Evolutionary conservation across 92 coral and sea anemone genomes (phyloP).

Genomic region (Chrysogorgia sp.): DNA sequence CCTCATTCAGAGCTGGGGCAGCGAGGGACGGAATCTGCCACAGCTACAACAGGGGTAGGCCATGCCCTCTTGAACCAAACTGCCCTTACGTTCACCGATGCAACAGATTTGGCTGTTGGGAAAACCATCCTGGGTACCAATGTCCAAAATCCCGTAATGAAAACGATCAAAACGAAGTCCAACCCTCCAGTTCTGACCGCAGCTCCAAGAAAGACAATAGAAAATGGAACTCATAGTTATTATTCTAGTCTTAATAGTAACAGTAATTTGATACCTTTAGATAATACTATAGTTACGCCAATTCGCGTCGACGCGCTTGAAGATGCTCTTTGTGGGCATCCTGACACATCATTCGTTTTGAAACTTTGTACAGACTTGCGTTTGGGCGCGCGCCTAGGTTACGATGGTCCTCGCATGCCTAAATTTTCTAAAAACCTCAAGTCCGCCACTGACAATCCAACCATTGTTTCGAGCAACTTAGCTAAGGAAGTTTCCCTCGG

Average conservation of each 20-base stretch:
- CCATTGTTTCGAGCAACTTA: conserved; percentile 48
- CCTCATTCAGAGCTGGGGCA: too few species aligned
- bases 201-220: neutral
- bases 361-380: conserved; percentile 46
- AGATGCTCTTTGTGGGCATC: conserved; percentile 28
- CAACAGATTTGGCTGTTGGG: too few species aligned
- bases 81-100: too few species aligned
- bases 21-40: too few species aligned
- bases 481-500: conserved; percentile 53
- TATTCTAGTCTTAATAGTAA: neutral
- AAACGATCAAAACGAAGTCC: conserved; percentile 25
- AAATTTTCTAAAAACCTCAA: conserved; percentile 45
- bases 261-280: neutral
- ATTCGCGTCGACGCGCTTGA: conserved; percentile 35
- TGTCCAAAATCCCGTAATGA: too few species aligned
- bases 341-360: conserved; percentile 46
- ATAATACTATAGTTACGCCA: conserved; percentile 28
- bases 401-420: conserved; percentile 33
- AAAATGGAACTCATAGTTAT: conserved; percentile 21
- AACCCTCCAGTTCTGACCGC: neutral
- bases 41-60: too few species aligned
- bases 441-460: conserved; percentile 49
- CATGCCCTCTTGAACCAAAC: too few species aligned
- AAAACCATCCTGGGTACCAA: too few species aligned
- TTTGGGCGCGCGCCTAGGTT: conserved; percentile 55